A percentile compares a stretch with the other conserved stretches of the same genome.
These are phyloP conservation scores for Ophion ellenae DNA, from an alignment of 2,888 invertebrate species.

Conservation along the genomic window DNA sequence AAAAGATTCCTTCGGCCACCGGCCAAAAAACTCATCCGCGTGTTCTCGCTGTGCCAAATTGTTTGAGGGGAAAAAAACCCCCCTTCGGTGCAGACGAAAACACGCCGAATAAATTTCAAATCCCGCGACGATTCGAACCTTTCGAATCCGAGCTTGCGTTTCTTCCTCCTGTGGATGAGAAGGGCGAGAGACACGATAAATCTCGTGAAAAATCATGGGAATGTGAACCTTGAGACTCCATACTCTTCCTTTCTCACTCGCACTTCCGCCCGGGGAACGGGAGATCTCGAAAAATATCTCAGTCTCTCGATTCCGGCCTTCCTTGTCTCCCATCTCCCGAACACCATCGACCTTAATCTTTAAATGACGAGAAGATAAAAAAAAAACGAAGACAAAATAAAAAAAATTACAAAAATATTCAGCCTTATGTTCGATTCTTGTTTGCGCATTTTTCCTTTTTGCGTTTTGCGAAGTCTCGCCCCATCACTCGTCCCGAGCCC, in stretches of 20 bases:
- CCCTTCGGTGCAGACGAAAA: slow-evolving; percentile 9
- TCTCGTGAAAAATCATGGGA: slow-evolving; percentile 38
- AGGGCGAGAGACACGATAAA: neutral
- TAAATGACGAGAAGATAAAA: slow-evolving; percentile 63
- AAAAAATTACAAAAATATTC: slow-evolving; percentile 71
- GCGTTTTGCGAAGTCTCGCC: slow-evolving; percentile 4
- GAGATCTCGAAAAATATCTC: slow-evolving; percentile 22
- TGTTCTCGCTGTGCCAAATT: slow-evolving; percentile 28
- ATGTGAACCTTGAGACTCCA: neutral
- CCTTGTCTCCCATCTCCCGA: slow-evolving; percentile 29
- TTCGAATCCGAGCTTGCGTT: slow-evolving; percentile 41
- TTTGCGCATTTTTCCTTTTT: slow-evolving; percentile 39
- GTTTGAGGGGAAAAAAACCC: slow-evolving; percentile 1
- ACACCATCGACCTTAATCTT: slow-evolving; percentile 61
- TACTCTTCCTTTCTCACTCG: neutral
- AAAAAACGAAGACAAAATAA: slow-evolving; percentile 70
- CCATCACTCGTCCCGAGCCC: slow-evolving; percentile 23
- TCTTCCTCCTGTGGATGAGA: slow-evolving; percentile 34
- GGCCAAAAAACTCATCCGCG: slow-evolving; percentile 47
- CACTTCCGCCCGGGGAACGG: neutral
- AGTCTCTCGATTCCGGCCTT: slow-evolving; percentile 44
- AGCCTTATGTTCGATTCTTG: slow-evolving; percentile 44
- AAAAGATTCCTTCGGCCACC: slow-evolving; percentile 35
- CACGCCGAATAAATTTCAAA: slow-evolving; percentile 32
- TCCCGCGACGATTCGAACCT: slow-evolving; percentile 35